Conservation (phyloP, 2,113 vertebrate genomes). For the Forbesichthys papilliferus region DNA sequence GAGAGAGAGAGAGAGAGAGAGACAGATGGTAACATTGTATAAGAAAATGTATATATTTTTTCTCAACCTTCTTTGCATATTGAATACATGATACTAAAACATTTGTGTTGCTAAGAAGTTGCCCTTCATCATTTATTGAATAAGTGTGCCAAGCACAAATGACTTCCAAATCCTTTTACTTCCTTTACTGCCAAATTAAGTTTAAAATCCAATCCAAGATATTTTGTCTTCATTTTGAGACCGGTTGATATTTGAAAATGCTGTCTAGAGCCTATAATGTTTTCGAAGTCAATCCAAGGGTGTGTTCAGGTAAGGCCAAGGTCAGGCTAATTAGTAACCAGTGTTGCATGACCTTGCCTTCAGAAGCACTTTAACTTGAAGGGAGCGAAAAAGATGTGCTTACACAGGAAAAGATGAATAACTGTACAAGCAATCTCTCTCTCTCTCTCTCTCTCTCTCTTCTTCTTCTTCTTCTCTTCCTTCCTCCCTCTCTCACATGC, state of each 20-base stretch:
- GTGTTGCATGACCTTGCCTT: not conserved
- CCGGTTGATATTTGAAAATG: not conserved
- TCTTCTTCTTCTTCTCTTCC: no score
- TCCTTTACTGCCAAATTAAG: not conserved
- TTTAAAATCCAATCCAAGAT: not conserved
- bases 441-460: no score
- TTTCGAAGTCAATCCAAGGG: not conserved
- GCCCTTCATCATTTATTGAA: not conserved
- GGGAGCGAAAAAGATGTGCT: not conserved
- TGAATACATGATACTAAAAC: no score
- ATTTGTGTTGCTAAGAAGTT: no score
- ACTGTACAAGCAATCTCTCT: no score
- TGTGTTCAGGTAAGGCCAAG: not conserved
- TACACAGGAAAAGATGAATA: not conserved
- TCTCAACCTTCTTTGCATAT: no score
- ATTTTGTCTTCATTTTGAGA: not conserved
- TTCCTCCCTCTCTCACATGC: not conserved
- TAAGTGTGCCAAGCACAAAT: not conserved
- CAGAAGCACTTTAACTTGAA: not conserved
- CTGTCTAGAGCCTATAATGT: not conserved
- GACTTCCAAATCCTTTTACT: not conserved
- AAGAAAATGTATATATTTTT: not conserved
- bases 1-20: not conserved
- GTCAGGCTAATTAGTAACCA: slow-evolving; percentile 2
- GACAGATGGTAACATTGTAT: not conserved